Evolutionary conservation across 1,140 invertebrate species (phyloP), one percentile per base, ranked within the genome.

Genomic region (Drosophila orena): DNA sequence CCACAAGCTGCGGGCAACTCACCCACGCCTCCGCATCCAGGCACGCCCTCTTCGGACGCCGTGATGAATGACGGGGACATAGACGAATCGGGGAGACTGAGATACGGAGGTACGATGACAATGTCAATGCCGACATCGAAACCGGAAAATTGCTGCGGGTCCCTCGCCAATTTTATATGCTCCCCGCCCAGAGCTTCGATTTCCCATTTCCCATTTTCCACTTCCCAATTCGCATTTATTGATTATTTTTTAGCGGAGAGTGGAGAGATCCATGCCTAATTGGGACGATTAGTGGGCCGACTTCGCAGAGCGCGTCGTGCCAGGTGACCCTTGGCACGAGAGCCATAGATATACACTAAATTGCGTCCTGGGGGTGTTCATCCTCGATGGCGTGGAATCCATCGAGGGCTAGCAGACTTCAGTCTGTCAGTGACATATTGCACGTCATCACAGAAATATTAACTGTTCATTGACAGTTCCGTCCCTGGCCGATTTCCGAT

Each of bases 141-240:
- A 77, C 77, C 85, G 81, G 90, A 84, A 91, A 91, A 91, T 91
- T 84, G 81, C 90, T 91, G 90, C 85, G 85, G 90, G 90, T 90
- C 65, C 66, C 79, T 70, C 47, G 69, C 85, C 83, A 89, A 84
- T 89, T 89, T 75, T 71, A 74, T 50, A 40, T 56, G 15, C 53
- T 64, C 43, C 43, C 44, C 66, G 17, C 65, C 38, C 22, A 14
- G 20, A 40, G 10, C 27, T 53, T 12, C 20, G 15, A 57, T 54
- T 73, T 68, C 35, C 20, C n/a, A 53, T 40, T 1, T 17, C 17
- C 17, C 17, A 57, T 54, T 73, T 68, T 27, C 20, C n/a, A 53
- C 37, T 50, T 20, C 22, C 43, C 40, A 56, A 47, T 76, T 66
- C 44, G 24, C 57, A 81, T 74, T 88, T 81, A 81, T 91, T 85